Evolutionary conservation across 2,797 vertebrate genomes (phyloP), one percentile per base, ranked within the genome.

Genomic region (Sebastes trivittatus): DNA sequence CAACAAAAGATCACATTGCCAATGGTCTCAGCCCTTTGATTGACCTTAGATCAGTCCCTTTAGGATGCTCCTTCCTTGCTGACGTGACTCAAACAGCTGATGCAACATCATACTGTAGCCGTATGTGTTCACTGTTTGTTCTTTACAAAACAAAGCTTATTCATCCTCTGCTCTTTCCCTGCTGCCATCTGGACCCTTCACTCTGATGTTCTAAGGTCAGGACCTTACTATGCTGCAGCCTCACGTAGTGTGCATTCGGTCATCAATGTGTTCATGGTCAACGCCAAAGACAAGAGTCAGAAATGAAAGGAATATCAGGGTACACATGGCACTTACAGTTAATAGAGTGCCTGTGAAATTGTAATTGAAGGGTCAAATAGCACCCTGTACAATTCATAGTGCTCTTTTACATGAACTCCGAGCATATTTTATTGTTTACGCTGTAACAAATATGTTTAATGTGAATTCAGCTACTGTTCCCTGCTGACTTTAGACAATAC

Each of bases 221-320:
- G 72, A 86, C 75, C 55, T 79, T 20, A 11, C 25, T 63, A 23
- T 32, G 13, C 72, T 84, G 56, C 55, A 74, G 60, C 54, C 49
- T 73, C 58, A 71, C 5, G 9, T 7, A 6, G 29, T 56, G 68
- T 46, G 8, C 34, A 36, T 61, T 64, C 13, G 4, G 23, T 62
- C 71, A 62, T 63, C 52, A 72, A 13, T 20, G 42, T 67, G 56
- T 38, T 60, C 56, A 67, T 42, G 55, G 69, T 77, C 77, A 72
- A 72, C 69, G 74, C 64, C 61, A 81, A 71, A 69, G 42, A 74
- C 56, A 36, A 13, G 14, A 18, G 22, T 32, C 25, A 34, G 5
- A 49, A 60, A 23, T 64, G 3, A 38, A 59, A 42, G 9, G 32
- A 7, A 13, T 42, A 29, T 56, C 27, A 68, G 6, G 4, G 56